Evolutionary conservation across 2,888 invertebrate species (phyloP), one percentile per base, ranked within the genome.

Genomic region (Sinotaia quadrata): DNA sequence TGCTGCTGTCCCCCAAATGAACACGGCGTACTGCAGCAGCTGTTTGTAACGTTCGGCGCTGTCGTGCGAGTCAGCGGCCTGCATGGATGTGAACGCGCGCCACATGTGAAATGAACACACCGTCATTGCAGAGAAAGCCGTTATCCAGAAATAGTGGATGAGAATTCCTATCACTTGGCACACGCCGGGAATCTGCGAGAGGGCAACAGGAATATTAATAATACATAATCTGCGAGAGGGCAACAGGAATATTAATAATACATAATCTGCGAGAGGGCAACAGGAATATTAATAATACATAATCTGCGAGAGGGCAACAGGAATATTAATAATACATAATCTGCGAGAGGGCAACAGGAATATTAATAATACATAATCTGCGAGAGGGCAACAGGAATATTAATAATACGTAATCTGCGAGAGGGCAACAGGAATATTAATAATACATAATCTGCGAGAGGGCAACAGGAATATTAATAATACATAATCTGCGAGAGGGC

Each of bases 21-120:
- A 74, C 8, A 77, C 49, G 31, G 60, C 59, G 65, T 74, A 75
- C 24, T 61, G 67, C n/a, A 73, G 61, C 33, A 73, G 69, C 12
- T 66, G 59, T 1, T 66, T 65, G 31, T 56, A 49, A 12, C 29
- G 54, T 4, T 69, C 68, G 29, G 52, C 41, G 1, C 54, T 36
- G 37, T 61, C 59, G 15, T 67, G 66, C 12, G 29, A 31, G 21
- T 63, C 69, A 8, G 52, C 52, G 41, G 24, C 41, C 15, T 54
- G 41, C 41, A 67, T 18, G 12, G 60, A 37, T 3, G 71, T 69
- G 63, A 78, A 76, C 27, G 73, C 72, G 10, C 69, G 54, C 67
- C 67, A 75, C 76, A 78, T 75, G 60, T 76, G 75, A 56, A 71
- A 71, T n/a, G 72, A 72, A 18, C 75, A 78, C 18, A 71, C 68